Conservation (phyloP, 2,888 invertebrate genomes). For the Scotopteryx bipunctaria region DNA sequence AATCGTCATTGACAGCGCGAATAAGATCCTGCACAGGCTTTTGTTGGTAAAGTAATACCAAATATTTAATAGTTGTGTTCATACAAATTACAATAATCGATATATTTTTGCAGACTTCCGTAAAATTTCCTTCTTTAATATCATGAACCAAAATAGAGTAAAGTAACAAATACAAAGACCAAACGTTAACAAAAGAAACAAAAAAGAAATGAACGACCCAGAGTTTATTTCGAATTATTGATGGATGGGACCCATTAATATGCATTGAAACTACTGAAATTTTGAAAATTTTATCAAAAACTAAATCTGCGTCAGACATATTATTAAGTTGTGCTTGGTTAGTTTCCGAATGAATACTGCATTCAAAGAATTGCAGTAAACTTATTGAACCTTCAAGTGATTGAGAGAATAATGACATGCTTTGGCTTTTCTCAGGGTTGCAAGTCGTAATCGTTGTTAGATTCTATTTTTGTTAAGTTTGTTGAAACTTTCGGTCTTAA, state of each 20-base stretch:
- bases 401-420: conserved; percentile 4
- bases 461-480: too few relatives aligned
- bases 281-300: conserved; percentile 50
- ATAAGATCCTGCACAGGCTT: conserved; percentile 48
- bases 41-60: conserved; percentile 47
- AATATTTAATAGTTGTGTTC: conserved; percentile 53
- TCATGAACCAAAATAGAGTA: conserved; percentile 53
- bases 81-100: conserved; percentile 53
- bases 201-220: conserved; percentile 45
- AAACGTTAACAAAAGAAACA: conserved; percentile 29
- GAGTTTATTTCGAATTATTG: conserved; percentile 35
- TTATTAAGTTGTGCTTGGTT: neutral
- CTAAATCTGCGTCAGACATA: conserved; percentile 20
- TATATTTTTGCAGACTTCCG: conserved; percentile 56
- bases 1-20: conserved; percentile 52
- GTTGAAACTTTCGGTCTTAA: too few relatives aligned
- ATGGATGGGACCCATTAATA: conserved; percentile 51
- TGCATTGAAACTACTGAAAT: conserved; percentile 44
- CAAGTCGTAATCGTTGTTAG: too few relatives aligned
- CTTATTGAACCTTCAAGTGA: neutral
- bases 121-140: conserved; percentile 43
- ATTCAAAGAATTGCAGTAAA: neutral
- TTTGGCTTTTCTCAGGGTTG: neutral
- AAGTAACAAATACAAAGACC: conserved; percentile 37
- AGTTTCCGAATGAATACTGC: conserved; percentile 2